Base-by-base conservation (phyloP, 2,888 invertebrate species). In the Mythimna loreyi region DNA sequence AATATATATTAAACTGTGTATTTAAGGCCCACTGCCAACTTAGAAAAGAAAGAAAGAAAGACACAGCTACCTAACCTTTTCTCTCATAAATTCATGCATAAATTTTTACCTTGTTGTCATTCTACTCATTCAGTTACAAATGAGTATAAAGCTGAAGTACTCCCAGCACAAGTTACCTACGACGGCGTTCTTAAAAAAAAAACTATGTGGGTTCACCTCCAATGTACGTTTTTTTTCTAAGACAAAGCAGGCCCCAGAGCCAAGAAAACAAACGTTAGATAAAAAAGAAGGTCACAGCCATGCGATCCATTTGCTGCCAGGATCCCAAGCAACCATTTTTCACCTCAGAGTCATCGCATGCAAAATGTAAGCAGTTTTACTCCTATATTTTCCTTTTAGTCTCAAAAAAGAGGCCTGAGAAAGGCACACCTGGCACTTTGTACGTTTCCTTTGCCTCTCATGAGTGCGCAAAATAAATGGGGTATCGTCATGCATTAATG, bases 401-500 rank as follows among this genome's bases (percentile, higher is more conserved):
- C 50, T 50, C 25, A 43, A 65, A 64, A 76, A 65, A 28, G 28
- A 67, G 11, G 25, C 21, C 8, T 67, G 61, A 40, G 67, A 72
- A 78, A 61, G 11, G n/a, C n/a, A 52, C 72, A 76, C 67, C 73
- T 71, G 73, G 73, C 64, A 58, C 40, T 66, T 58, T 67, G 28
- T 58, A 43, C 49, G n/a, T 45, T 63, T 19, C 56, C 68, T 63
- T 72, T 65, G 63, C 65, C 43, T 52, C 56, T 63, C 63, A 25
- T 66, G 58, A 78, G 25, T 33, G 70, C 30, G 66, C 49, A 58
- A 68, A 78, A 79, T 68, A 79, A 75, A 71, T 79, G 60, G 59
- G 23, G 65, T 63, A 79, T 71, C 71, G 62, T 78, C 65, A 68
- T 67, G 60, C 65, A 79, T 75, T 78, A 71, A 71, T 60, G 57